phyloP scores from a whole-genome alignment of 2,888 invertebrate species.

The Callosobruchus maculatus region DNA sequence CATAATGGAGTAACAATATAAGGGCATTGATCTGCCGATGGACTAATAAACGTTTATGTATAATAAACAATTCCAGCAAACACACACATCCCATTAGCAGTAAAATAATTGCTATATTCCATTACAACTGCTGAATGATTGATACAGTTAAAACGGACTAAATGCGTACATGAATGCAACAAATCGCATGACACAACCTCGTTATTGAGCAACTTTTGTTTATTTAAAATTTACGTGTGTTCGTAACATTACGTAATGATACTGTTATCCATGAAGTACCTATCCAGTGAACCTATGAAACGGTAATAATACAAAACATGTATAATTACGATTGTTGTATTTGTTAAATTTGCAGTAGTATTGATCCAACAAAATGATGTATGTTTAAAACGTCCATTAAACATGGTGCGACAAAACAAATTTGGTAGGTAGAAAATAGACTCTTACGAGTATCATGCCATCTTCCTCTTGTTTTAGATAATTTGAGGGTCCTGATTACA shows the following conservation, averaged over 20 bases:
- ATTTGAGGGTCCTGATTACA: too few relatives aligned
- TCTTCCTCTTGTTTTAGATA: too few relatives aligned
- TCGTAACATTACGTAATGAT: not conserved
- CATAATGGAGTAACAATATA: not conserved
- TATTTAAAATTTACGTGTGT: not conserved
- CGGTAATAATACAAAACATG: not conserved
- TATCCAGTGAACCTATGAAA: not conserved
- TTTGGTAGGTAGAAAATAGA: too few relatives aligned
- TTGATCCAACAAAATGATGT: too few relatives aligned
- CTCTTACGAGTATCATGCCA: too few relatives aligned
- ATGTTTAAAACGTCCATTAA: too few relatives aligned
- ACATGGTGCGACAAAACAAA: too few relatives aligned
- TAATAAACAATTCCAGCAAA: too few relatives aligned
- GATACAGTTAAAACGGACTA: not conserved
- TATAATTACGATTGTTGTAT: not conserved
- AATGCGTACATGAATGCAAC: not conserved
- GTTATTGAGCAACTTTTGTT: not conserved
- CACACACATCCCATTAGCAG: not conserved
- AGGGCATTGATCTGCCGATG: not conserved
- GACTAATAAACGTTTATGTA: not conserved
- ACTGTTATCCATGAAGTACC: not conserved
- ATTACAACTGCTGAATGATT: not conserved
- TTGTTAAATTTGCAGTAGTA: too few relatives aligned
- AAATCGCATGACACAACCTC: not conserved
- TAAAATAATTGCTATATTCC: not conserved